Evolutionary conservation across 2,888 invertebrate genomes (phyloP).

Genomic region (Neocrepidodera transversa): DNA sequence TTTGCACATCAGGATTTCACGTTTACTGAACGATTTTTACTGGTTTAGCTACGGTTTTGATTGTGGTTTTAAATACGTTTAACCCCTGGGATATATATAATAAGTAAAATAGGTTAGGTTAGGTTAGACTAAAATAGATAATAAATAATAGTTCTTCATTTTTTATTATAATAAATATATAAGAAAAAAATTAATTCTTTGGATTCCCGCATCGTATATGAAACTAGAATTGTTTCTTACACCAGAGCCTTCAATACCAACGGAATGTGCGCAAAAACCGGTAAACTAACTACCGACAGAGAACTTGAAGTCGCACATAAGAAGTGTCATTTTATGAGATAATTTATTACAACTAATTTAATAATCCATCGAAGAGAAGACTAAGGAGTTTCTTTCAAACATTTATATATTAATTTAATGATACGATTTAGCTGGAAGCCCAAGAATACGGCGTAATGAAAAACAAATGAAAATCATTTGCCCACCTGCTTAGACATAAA

Average conservation of each 20-base stretch:
- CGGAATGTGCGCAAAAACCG: constrained; percentile 17
- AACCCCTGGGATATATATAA: no score
- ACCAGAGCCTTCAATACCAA: constrained; percentile 5
- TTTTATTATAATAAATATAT: no score
- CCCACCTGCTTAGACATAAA: constrained; percentile 46
- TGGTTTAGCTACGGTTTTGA: no score
- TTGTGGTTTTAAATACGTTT: no score
- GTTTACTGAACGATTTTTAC: no score
- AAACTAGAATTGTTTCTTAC: constrained; percentile 2
- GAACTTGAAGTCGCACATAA: constrained; percentile 21
- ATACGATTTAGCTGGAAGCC: constrained; percentile 27
- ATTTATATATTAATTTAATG: constrained; percentile 27
- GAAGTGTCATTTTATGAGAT: constrained; percentile 20
- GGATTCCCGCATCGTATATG: background rate
- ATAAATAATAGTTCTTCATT: no score
- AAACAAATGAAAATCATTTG: constrained; percentile 43
- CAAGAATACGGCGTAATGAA: constrained; percentile 30
- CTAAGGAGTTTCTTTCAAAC: constrained; percentile 11
- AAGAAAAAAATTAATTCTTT: no score
- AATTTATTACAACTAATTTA: constrained; percentile 24
- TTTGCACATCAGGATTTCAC: background rate
- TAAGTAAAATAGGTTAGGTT: no score
- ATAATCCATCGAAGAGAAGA: constrained; percentile 17
- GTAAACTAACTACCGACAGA: constrained; percentile 24
- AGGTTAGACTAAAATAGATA: no score